Percentiles rank a stretch among this genome's conserved stretches.
Evolutionary conservation across 2,797 vertebrate species (phyloP).

Genomic region (Sebastes alutus): DNA sequence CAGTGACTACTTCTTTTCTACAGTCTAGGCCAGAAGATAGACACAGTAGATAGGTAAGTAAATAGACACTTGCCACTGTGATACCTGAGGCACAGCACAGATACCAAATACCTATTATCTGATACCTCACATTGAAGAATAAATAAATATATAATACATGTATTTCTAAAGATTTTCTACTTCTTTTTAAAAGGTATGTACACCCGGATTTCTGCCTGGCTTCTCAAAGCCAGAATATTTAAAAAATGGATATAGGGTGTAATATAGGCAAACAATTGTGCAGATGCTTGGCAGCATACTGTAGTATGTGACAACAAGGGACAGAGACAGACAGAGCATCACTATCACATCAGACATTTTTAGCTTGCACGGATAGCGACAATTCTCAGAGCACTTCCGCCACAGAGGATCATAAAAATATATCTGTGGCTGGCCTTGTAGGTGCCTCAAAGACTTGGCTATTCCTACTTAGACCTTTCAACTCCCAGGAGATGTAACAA

Average conservation of each 20-base stretch:
- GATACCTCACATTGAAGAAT: neutral
- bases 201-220: neutral
- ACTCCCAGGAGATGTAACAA: neutral
- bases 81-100: neutral
- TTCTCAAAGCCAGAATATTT: neutral
- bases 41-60: neutral
- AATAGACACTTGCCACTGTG: neutral
- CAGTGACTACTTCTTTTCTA: no score
- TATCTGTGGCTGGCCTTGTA: no score
- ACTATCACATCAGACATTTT: neutral
- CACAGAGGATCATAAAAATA: no score
- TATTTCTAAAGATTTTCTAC: neutral
- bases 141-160: neutral
- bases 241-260: neutral
- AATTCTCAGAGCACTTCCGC: no score
- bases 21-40: no score
- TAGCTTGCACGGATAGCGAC: neutral
- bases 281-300: no score
- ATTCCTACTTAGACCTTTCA: neutral
- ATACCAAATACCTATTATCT: neutral
- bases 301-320: neutral
- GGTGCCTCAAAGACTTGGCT: no score
- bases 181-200: neutral
- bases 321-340: neutral
- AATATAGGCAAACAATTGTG: neutral